A percentile compares a stretch with the other conserved stretches of the same genome.
phyloP scores from a whole-genome alignment of 2,888 invertebrate species.

The Oscheius sp. region DNA sequence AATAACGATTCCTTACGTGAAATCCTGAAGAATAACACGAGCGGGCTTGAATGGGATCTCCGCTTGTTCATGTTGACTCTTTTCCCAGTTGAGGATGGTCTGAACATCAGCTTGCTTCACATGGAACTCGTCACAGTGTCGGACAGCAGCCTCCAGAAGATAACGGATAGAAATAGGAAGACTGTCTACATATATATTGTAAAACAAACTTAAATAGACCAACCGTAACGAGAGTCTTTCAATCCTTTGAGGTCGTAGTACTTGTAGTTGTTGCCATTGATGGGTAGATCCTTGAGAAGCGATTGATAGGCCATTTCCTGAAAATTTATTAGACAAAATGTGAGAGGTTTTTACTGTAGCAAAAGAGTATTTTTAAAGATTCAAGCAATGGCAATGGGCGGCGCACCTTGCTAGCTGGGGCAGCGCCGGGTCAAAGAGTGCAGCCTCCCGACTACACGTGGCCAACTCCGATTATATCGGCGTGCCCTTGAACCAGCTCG shows the following conservation, averaged over 20 bases:
- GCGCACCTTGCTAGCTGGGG: not conserved
- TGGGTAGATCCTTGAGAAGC: slow-evolving; percentile 46
- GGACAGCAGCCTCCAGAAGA: slow-evolving; percentile 91
- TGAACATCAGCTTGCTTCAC: slow-evolving; percentile 87
- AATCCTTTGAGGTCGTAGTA: slow-evolving; percentile 85
- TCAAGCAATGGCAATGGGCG: slow-evolving; percentile 8
- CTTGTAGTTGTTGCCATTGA: slow-evolving; percentile 79
- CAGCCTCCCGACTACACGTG: slow-evolving; percentile 25
- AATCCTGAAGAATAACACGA: slow-evolving; percentile 88
- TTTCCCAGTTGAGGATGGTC: slow-evolving; percentile 89
- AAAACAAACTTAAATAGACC: not conserved
- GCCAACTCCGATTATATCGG: slow-evolving; percentile 26
- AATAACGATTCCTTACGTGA: slow-evolving; percentile 75
- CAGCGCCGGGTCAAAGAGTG: slow-evolving; percentile 34
- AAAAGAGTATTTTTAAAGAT: not conserved
- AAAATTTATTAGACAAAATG: not conserved
- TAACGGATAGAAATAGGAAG: slow-evolving; percentile 92
- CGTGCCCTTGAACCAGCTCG: slow-evolving; percentile 30
- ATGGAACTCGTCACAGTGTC: slow-evolving; percentile 96
- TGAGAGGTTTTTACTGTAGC: not conserved
- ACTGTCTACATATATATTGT: slow-evolving; percentile 6
- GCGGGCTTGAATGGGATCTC: slow-evolving; percentile 97
- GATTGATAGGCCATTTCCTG: slow-evolving; percentile 23
- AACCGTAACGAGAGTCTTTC: slow-evolving; percentile 85
- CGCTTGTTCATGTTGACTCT: slow-evolving; percentile 80